Evolutionary conservation across 2,797 vertebrate genomes (phyloP).

Genomic region (Zenarchopterus dispar): DNA sequence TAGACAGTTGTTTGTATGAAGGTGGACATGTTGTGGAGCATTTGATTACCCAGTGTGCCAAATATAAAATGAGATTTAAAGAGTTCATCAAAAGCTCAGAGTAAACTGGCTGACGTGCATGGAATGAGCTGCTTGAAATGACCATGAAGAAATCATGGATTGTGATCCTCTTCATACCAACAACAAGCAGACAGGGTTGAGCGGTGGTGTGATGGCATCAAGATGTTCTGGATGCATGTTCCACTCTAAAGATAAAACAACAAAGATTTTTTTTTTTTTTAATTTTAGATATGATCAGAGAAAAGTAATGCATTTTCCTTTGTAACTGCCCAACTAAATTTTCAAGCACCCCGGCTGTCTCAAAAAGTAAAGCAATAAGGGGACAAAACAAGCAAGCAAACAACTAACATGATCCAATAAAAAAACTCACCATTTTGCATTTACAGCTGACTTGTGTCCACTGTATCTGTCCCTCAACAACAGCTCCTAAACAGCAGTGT

Average conservation of each 20-base stretch:
- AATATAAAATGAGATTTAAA: constrained; percentile 26
- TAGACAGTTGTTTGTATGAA: not conserved
- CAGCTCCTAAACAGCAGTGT: too few species aligned
- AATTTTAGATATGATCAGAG: not conserved
- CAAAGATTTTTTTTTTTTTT: not conserved
- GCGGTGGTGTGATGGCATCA: not conserved
- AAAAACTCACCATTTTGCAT: too few species aligned
- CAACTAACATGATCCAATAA: too few species aligned
- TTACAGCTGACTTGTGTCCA: too few species aligned
- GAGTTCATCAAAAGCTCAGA: constrained; percentile 33
- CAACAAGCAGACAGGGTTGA: constrained; percentile 23
- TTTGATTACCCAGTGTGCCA: constrained; percentile 2
- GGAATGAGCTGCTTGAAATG: constrained; percentile 22
- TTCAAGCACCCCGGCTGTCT: not conserved
- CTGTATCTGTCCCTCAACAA: too few species aligned
- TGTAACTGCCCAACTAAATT: not conserved
- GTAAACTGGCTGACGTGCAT: constrained; percentile 18
- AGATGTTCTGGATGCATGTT: constrained; percentile 1
- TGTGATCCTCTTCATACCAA: constrained; percentile 25
- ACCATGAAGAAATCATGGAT: constrained; percentile 25
- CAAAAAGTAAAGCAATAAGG: not conserved
- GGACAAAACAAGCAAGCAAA: too few species aligned
- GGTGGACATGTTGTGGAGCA: constrained; percentile 22
- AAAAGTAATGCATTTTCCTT: not conserved
- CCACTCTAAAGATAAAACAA: constrained; percentile 15